Base-by-base conservation (phyloP, 2,888 invertebrate genomes). In the Acrobasis consociella region DNA sequence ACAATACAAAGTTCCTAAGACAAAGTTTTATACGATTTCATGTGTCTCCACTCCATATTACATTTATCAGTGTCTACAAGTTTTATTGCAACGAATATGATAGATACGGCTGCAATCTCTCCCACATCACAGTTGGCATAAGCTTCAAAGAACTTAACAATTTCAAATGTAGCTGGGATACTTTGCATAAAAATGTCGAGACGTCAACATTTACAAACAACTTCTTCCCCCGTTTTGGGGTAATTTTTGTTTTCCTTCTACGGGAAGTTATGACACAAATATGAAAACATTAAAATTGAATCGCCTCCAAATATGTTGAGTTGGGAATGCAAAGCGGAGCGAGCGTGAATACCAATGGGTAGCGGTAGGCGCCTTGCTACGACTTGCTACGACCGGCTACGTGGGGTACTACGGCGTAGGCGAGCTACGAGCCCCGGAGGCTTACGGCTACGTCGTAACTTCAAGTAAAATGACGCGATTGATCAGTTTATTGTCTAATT, bases 171-270 rank as follows among this genome's bases (percentile, higher is more conserved):
- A 87, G 77, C 82, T 81, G 81, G 81, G 81, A 78, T 78, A 85
- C 82, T 89, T 87, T 85, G 83, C 86, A 91, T 87, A 85, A 86
- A 87, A 89, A 89, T 89, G 82, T 82, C 85, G 80, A 87, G 81
- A 90, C 83, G 87, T 89, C 89, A 88, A 87, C 79, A 80, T 87
- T 87, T 87, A 89, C 89, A 89, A 90, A 90, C 88, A 91, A 88
- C 86, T 85, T 85, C 77, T 83, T 86, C 80, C 78, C 79, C 76
- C 76, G 74, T 71, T 60, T 80, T 77, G 77, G 78, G 77, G 81
- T 86, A 86, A 86, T 89, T 88, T 87, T 88, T 87, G 82, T 88
- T 86, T 82, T 81, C 80, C 82, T 81, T 87, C 86, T 81, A 81
- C 82, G 71, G 74, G 85, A 89, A 89, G 83, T 88, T 89, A 87